Evolutionary conservation across 2,113 vertebrate genomes (phyloP).

Genomic region (Zonotrichia leucophrys): DNA sequence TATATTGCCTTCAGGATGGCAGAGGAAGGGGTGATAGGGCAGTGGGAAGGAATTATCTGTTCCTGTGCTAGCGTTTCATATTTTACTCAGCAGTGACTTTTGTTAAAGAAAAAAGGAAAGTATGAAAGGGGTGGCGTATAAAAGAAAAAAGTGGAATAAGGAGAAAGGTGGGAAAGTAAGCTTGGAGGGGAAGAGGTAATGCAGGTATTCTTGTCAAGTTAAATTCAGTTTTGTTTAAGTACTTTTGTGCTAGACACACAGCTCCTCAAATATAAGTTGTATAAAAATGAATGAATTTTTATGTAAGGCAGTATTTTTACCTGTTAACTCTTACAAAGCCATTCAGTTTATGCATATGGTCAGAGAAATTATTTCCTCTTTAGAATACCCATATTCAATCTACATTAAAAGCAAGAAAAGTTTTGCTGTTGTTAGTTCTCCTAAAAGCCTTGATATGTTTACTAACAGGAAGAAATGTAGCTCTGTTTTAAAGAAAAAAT

Average conservation of each 20-base stretch:
- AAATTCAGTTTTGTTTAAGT: background rate
- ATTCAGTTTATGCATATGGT: background rate
- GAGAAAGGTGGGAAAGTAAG: background rate
- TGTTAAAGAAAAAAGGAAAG: background rate
- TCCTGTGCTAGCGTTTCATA: background rate
- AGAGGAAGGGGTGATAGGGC: background rate
- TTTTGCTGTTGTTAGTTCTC: conserved; percentile 28
- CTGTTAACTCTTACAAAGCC: background rate
- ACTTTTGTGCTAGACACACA: background rate
- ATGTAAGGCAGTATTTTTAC: background rate
- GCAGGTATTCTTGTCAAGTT: background rate
- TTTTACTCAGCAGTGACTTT: conserved; percentile 8
- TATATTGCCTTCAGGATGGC: background rate
- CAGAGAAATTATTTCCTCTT: background rate
- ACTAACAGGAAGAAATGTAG: conserved; percentile 65
- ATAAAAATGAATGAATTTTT: background rate
- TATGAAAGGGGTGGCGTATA: background rate
- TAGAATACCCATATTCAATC: background rate
- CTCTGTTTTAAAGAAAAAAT: conserved; percentile 29
- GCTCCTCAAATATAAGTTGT: background rate
- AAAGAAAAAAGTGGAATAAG: conserved; percentile 1
- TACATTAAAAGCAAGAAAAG: conserved; percentile 2
- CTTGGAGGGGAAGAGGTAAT: background rate
- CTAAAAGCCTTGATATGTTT: conserved; percentile 41
- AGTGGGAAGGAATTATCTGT: background rate